Evolutionary conservation across 2,888 invertebrate species (phyloP).

Genomic region (Melanophora roralis): DNA sequence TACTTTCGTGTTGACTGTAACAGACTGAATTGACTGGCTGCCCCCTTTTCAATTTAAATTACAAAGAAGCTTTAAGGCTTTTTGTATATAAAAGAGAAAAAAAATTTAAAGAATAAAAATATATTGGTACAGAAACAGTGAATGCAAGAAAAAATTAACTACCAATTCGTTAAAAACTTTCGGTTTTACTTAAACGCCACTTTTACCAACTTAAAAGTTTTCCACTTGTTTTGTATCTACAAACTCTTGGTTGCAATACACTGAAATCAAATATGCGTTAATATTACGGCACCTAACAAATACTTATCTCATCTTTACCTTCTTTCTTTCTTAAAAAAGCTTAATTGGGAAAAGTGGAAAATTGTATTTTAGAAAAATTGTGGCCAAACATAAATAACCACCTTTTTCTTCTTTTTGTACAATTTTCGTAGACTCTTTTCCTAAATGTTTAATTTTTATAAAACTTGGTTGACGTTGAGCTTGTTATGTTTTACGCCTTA

Average conservation of each 20-base stretch:
- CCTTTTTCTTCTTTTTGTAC: neutral
- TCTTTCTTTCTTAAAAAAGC: too few species aligned
- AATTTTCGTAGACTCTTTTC: neutral
- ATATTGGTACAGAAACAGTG: conserved; percentile 1
- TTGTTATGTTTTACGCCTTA: neutral
- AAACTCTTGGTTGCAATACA: conserved; percentile 10
- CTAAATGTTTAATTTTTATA: neutral
- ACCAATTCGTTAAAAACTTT: conserved; percentile 56
- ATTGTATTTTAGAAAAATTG: conserved; percentile 2
- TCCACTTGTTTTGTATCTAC: conserved; percentile 12
- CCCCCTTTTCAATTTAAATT: conserved; percentile 24
- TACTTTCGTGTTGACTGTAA: neutral
- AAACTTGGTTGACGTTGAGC: too few species aligned
- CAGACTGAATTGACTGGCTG: neutral
- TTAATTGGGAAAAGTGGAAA: conserved; percentile 11
- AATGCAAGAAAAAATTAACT: neutral
- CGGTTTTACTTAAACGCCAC: conserved; percentile 52
- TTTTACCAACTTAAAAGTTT: conserved; percentile 48
- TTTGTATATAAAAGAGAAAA: neutral
- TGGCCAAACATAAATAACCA: neutral
- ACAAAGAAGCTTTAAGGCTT: conserved; percentile 29
- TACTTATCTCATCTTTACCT: neutral
- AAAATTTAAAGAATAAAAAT: conserved; percentile 16
- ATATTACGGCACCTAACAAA: conserved; percentile 7
- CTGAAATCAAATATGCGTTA: conserved; percentile 18